These are phyloP conservation scores for Zenarchopterus dispar DNA, from an alignment of 2,797 vertebrate species.

Conservation along the genomic window DNA sequence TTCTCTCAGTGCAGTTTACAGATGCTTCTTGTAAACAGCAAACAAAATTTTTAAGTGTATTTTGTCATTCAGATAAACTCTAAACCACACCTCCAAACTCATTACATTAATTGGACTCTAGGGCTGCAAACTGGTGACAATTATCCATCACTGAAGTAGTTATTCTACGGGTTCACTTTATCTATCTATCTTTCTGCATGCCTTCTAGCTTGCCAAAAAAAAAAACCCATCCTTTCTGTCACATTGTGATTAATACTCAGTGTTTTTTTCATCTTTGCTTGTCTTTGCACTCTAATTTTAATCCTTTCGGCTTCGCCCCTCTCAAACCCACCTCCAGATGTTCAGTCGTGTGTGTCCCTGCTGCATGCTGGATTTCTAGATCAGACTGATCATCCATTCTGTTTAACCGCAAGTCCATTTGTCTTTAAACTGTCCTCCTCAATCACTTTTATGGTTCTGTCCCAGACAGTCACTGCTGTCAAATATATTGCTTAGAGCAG, in stretches of 20 bases:
- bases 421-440: constrained; percentile 51
- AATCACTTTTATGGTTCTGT: constrained; percentile 52
- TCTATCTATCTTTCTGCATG: background rate
- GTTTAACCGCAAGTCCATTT: constrained; percentile 54
- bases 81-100: too few relatives aligned
- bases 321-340: constrained; percentile 59
- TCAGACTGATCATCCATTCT: constrained; percentile 47
- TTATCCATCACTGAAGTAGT: background rate
- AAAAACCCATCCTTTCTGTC: constrained; percentile 1
- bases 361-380: constrained; percentile 39
- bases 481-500: constrained; percentile 47
- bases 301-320: constrained; percentile 41
- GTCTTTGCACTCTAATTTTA: constrained; percentile 40
- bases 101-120: too few relatives aligned
- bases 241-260: constrained; percentile 20
- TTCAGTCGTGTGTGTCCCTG: constrained; percentile 41
- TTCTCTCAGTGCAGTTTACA: too few relatives aligned
- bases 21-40: too few relatives aligned
- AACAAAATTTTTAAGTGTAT: too few relatives aligned
- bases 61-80: too few relatives aligned
- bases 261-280: constrained; percentile 7
- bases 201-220: background rate
- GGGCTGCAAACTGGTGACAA: too few relatives aligned
- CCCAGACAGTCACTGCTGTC: constrained; percentile 39
- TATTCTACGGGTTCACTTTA: background rate